Percentiles rank a stretch among this genome's conserved stretches.
Evolutionary conservation across 1,140 invertebrate genomes (phyloP).

Genomic region (Apocrypta bakeri): DNA sequence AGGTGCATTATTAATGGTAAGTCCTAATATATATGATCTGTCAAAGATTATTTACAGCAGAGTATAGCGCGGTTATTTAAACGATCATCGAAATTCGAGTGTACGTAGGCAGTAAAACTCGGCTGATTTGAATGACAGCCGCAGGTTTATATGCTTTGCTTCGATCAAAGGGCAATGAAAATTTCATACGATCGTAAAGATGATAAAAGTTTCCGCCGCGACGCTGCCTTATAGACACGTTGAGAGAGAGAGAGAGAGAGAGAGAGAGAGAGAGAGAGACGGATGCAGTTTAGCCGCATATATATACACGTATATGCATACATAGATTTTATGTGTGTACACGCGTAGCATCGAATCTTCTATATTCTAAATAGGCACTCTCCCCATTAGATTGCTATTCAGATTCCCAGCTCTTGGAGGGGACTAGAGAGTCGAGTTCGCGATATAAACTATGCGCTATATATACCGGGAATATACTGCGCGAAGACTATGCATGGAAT

Average conservation of each 20-base stretch:
- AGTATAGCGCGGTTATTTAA: too few species aligned
- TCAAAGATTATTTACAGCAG: too few species aligned
- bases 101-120: background rate
- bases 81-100: too few species aligned
- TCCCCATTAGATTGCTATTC: slow-evolving; percentile 8
- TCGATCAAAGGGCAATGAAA: slow-evolving; percentile 42
- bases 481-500: slow-evolving; percentile 7
- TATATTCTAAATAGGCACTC: slow-evolving; percentile 14
- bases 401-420: background rate
- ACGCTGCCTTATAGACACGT: too few species aligned
- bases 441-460: too few species aligned
- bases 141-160: slow-evolving; percentile 1
- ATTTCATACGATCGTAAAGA: slow-evolving; percentile 41
- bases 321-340: background rate
- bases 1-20: too few species aligned
- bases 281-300: background rate
- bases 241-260: background rate
- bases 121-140: slow-evolving; percentile 14
- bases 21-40: too few species aligned
- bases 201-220: background rate
- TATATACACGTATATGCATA: background rate
- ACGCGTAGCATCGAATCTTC: background rate
- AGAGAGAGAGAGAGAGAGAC: background rate
- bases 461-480: background rate
- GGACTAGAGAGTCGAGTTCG: too few species aligned